A percentile compares a stretch with the other conserved stretches of the same genome.
Evolutionary conservation across 2,113 vertebrate genomes (phyloP).

Genomic region (Mesembrinibis cayennensis): DNA sequence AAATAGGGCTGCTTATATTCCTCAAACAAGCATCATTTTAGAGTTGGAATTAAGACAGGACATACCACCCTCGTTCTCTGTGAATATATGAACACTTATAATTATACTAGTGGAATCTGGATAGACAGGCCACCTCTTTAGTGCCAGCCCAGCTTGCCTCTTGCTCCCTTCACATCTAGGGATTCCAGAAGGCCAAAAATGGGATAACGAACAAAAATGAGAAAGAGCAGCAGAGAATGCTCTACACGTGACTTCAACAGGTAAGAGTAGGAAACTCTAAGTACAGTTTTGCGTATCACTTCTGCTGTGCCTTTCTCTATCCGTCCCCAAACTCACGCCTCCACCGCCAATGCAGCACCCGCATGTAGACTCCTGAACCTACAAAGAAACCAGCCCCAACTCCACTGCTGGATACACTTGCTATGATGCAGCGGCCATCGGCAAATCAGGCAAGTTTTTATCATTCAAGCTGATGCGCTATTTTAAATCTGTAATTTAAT

Average conservation of each 20-base stretch:
- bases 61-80: background rate
- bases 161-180: background rate
- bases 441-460: background rate
- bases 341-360: fast-evolving
- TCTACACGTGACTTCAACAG: background rate
- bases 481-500: background rate
- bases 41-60: background rate
- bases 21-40: background rate
- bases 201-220: background rate
- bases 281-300: background rate
- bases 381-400: background rate
- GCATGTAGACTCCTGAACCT: background rate
- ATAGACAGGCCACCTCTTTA: background rate
- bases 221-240: background rate
- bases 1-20: slow-evolving; percentile 42
- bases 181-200: background rate
- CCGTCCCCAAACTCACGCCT: background rate
- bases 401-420: fast-evolving
- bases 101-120: background rate
- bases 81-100: background rate
- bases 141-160: background rate
- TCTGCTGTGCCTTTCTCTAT: background rate
- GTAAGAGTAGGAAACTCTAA: background rate
- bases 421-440: fast-evolving
- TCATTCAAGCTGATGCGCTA: fast-evolving